A percentile compares a stretch with the other conserved stretches of the same genome.
Evolutionary conservation across 2,888 invertebrate species (phyloP).

Genomic region (Drosophila meridionalis): DNA sequence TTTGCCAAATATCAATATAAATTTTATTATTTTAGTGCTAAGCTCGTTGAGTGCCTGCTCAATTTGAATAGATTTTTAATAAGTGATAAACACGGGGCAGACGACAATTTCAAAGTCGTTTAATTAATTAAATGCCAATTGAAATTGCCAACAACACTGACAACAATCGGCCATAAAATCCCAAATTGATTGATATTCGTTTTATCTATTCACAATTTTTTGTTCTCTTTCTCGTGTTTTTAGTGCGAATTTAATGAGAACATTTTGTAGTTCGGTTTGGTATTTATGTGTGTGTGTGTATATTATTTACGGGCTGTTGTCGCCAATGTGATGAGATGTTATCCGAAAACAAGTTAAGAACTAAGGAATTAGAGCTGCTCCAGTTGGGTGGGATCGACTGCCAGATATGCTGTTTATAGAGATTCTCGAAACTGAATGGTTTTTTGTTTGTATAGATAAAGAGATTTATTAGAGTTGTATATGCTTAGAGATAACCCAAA

Average conservation of each 20-base stretch:
- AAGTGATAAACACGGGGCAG: constrained; percentile 69
- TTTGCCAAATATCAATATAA: constrained; percentile 72
- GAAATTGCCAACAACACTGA: constrained; percentile 55
- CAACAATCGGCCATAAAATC: constrained; percentile 61
- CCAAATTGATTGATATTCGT: constrained; percentile 66
- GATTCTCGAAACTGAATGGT: neutral
- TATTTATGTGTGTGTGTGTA: constrained; percentile 2
- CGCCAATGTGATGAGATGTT: constrained; percentile 14
- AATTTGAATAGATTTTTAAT: constrained; percentile 75
- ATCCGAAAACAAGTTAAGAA: constrained; percentile 2
- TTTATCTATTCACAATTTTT: constrained; percentile 2
- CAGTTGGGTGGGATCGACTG: neutral
- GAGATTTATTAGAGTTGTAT: neutral
- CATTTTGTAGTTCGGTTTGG: constrained; percentile 43
- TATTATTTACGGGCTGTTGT: constrained; percentile 32
- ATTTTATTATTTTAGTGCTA: constrained; percentile 56
- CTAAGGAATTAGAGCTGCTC: neutral
- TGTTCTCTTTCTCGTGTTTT: constrained; percentile 8
- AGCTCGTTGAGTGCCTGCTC: constrained; percentile 7
- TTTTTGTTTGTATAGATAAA: neutral
- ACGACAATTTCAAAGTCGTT: constrained; percentile 75
- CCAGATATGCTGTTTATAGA: neutral
- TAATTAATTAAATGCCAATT: constrained; percentile 81
- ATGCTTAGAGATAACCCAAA: neutral
- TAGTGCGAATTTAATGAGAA: constrained; percentile 55